Base-by-base conservation (phyloP, 30 jellyfish, hydroid and myxozoan genomes). In the Aurelia aurita region DNA sequence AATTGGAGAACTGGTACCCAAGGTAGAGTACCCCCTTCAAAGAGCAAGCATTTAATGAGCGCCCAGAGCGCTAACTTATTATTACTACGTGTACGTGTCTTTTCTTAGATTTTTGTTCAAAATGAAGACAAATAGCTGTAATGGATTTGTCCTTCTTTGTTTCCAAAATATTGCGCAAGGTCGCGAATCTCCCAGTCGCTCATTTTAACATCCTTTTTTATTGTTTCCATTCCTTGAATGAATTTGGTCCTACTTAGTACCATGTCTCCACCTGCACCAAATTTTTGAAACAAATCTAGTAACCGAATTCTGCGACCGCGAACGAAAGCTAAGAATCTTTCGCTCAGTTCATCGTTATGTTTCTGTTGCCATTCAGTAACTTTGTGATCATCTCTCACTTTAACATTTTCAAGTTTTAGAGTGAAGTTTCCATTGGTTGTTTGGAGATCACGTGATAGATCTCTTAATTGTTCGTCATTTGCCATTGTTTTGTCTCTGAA, bases 181-280 rank as follows among this genome's bases (percentile, higher is more conserved):
- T 77, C 88, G 43, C 45, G 54, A n/a, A 77, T 61, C 39, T 77
- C 88, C 88, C 88, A 77, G 47, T 77, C 88, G 53, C 88, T 77
- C 69, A 77, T 55, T 77, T 31, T 77, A 43, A 77, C 25, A 6
- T 77, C 88, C 28, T 77, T 60, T 28, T 58, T 77, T 31, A 77
- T 7, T 25, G 62, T 61, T 11, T 77, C 69, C 79, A 77, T 57
- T 14, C 88, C 88, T 13, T 58, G 88, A 15, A 46, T 20, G 49
- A 77, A 77, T 49, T 59, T 77, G 43, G 31, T 77, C 12, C 62
- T 77, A 54, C 79, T 77, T 49, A 77, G 29, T 45, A 77, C 88
- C 70, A 77, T 25, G 46, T 77, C 88, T 4, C 88, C 88, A 72
- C 72, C 63, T 12, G 88, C 88, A 11, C 88, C 88, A 58, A 77